These are phyloP conservation scores for Caranx melampygus DNA, from an alignment of 2,113 vertebrate species.

Conservation along the genomic window DNA sequence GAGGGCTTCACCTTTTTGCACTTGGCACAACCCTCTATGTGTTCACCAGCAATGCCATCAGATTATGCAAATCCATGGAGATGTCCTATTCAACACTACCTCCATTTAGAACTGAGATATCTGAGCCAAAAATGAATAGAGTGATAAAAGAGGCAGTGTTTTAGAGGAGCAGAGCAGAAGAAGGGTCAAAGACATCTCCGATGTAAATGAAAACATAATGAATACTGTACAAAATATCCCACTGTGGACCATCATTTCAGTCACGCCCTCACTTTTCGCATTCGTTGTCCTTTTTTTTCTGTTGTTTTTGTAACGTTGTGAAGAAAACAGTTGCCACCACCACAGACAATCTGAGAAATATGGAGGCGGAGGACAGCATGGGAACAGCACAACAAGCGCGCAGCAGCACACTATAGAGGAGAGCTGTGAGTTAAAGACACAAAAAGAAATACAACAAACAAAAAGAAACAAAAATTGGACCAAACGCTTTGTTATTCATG, in stretches of 20 bases:
- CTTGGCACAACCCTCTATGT: constrained; percentile 79
- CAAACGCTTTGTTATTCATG: constrained; percentile 83
- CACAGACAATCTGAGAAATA: constrained; percentile 36
- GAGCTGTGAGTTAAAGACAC: constrained; percentile 38
- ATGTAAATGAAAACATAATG: constrained; percentile 69
- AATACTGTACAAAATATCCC: constrained; percentile 70
- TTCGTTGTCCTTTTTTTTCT: constrained; percentile 32
- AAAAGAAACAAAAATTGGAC: constrained; percentile 60
- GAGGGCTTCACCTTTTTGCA: constrained; percentile 82
- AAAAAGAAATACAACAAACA: constrained; percentile 49
- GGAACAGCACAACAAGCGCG: constrained; percentile 74
- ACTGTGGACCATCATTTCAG: constrained; percentile 59
- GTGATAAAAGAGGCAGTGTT: constrained; percentile 75
- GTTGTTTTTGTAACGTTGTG: constrained; percentile 33
- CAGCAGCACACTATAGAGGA: constrained; percentile 51
- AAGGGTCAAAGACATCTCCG: constrained; percentile 69
- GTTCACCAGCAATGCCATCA: constrained; percentile 78
- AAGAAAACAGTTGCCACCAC: too few relatives aligned
- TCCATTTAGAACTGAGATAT: constrained; percentile 77
- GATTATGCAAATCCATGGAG: constrained; percentile 87
- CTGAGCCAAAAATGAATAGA: constrained; percentile 79
- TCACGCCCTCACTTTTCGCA: constrained; percentile 26
- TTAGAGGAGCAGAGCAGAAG: constrained; percentile 52
- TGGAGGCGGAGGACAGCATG: constrained; percentile 52
- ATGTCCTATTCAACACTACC: constrained; percentile 78